Evolutionary conservation across 1,140 invertebrate genomes (phyloP).

Genomic region (Monochamus saltuarius): DNA sequence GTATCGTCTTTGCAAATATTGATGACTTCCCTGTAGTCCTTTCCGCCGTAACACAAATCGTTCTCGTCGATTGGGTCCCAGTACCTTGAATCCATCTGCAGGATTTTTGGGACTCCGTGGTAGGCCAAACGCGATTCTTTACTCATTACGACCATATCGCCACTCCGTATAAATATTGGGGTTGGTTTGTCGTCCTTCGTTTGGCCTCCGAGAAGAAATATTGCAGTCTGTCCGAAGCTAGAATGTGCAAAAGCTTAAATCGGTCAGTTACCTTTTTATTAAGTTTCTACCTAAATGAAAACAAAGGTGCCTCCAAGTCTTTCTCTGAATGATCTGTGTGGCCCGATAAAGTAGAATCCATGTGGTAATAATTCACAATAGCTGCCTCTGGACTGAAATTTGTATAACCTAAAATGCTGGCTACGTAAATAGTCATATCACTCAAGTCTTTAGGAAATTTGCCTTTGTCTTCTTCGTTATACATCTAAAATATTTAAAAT

Average conservation of each 20-base stretch:
- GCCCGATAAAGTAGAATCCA: slow-evolving; percentile 84
- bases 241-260: slow-evolving; percentile 40
- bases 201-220: slow-evolving; percentile 80
- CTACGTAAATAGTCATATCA: slow-evolving; percentile 64
- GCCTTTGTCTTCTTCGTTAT: slow-evolving; percentile 65
- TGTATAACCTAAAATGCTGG: slow-evolving; percentile 61
- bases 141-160: slow-evolving; percentile 83
- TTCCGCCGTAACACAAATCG: slow-evolving; percentile 15
- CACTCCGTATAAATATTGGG: slow-evolving; percentile 72
- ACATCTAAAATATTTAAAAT: slow-evolving; percentile 54
- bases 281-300: slow-evolving; percentile 73
- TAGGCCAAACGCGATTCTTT: slow-evolving; percentile 73
- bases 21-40: slow-evolving; percentile 37
- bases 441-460: slow-evolving; percentile 73
- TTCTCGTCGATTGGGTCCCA: slow-evolving; percentile 54
- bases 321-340: slow-evolving; percentile 92
- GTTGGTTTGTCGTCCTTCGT: slow-evolving; percentile 64
- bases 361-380: slow-evolving; percentile 93
- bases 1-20: slow-evolving; percentile 44
- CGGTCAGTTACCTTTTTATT: slow-evolving; percentile 9
- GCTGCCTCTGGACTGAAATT: slow-evolving; percentile 82
- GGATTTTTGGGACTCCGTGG: slow-evolving; percentile 80
- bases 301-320: slow-evolving; percentile 78
- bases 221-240: slow-evolving; percentile 84
- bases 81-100: slow-evolving; percentile 52